Conservation (phyloP, 1,140 invertebrate genomes). For the Papilio xuthus region DNA sequence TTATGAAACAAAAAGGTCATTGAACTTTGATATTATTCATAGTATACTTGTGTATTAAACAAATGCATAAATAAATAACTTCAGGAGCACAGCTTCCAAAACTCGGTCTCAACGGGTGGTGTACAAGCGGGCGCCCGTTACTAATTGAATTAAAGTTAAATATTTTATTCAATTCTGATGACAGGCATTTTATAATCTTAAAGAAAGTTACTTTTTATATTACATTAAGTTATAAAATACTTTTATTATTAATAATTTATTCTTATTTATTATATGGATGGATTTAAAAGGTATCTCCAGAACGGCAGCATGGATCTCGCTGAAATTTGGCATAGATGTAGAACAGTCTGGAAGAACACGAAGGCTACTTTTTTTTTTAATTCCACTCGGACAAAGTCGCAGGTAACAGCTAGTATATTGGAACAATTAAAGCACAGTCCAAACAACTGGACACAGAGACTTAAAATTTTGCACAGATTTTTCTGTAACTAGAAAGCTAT, state of each 20-base stretch:
- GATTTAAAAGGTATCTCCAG: no score
- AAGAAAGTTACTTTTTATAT: not conserved
- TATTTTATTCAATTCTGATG: not conserved
- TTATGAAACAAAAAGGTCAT: not conserved
- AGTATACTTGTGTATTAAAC: not conserved
- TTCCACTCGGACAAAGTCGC: no score
- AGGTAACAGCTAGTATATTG: no score
- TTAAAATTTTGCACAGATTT: no score
- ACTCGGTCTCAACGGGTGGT: not conserved
- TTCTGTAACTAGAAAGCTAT: no score
- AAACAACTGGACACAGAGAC: no score
- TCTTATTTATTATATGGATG: no score
- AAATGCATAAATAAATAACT: constrained; percentile 3
- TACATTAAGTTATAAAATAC: not conserved
- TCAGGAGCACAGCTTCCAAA: not conserved
- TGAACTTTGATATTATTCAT: not conserved
- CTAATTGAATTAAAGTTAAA: constrained; percentile 23
- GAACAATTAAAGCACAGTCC: no score
- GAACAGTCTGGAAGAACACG: no score
- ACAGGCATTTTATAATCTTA: not conserved
- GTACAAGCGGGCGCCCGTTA: not conserved
- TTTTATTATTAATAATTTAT: not conserved
- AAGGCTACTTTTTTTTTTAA: no score
- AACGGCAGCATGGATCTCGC: no score
- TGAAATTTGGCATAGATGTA: no score